Evolutionary conservation across 1,140 invertebrate genomes (phyloP).

Genomic region (Geopemphigus sp.): DNA sequence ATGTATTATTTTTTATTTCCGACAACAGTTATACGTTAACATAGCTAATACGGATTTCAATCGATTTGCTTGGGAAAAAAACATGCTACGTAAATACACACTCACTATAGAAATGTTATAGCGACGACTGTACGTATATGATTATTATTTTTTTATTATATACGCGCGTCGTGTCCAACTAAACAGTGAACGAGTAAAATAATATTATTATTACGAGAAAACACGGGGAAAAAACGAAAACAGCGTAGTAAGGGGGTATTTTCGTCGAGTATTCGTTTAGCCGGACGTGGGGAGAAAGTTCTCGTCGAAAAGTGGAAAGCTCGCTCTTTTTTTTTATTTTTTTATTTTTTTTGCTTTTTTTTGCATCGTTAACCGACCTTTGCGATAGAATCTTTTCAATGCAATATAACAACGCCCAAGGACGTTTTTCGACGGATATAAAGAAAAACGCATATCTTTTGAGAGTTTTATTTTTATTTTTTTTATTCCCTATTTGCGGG

Average conservation of each 20-base stretch:
- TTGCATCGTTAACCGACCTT: conserved; percentile 43
- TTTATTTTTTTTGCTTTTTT: conserved; percentile 5
- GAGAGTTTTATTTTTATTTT: not conserved
- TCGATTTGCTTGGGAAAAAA: not conserved
- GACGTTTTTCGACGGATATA: conserved; percentile 36
- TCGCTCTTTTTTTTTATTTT: conserved; percentile 14
- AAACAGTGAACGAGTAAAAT: not conserved
- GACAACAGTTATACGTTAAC: too few species aligned
- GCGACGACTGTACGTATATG: not conserved
- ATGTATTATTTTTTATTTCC: too few species aligned
- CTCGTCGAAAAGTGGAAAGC: conserved; percentile 46
- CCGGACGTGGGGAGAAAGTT: not conserved
- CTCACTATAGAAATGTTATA: not conserved
- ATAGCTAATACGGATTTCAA: too few species aligned
- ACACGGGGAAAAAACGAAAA: conserved; percentile 12
- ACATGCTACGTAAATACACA: not conserved
- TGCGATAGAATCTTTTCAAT: conserved; percentile 46
- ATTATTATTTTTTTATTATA: not conserved
- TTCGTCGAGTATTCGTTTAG: conserved; percentile 25
- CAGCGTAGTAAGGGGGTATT: not conserved
- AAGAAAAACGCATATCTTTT: conserved; percentile 6
- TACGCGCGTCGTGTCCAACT: not conserved
- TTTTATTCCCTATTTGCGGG: not conserved
- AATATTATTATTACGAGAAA: conserved; percentile 11
- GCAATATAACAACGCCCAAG: conserved; percentile 20